Percentiles rank a stretch among this genome's conserved stretches.
These are phyloP conservation scores for Ceyx cyanopectus DNA, from an alignment of 2,113 vertebrate genomes.

Conservation along the genomic window DNA sequence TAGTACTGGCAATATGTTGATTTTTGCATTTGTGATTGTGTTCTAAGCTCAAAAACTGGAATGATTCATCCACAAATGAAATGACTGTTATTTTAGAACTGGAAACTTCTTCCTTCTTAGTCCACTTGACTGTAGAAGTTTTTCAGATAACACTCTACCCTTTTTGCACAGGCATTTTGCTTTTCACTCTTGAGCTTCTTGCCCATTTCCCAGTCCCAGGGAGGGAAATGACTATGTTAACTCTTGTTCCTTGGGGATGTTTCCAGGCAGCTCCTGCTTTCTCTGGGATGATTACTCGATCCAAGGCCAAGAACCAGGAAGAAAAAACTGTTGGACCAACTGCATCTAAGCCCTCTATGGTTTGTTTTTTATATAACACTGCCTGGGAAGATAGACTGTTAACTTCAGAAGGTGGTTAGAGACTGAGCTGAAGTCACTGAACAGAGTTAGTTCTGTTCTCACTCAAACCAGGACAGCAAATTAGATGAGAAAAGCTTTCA, in stretches of 20 bases:
- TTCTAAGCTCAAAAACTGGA: neutral
- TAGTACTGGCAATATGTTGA: neutral
- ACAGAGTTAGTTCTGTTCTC: no score
- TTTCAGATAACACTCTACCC: neutral
- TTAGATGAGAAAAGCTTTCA: neutral
- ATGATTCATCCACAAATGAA: neutral
- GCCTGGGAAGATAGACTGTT: no score
- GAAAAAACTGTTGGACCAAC: conserved; percentile 43
- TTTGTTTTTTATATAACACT: neutral
- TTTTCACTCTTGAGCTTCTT: neutral
- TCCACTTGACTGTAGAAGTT: neutral
- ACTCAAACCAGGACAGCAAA: neutral
- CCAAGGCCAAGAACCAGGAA: conserved; percentile 71
- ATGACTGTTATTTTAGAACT: neutral
- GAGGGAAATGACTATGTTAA: neutral
- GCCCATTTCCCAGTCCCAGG: neutral
- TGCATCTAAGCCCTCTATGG: neutral
- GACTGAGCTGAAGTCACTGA: no score
- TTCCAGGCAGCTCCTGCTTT: conserved; percentile 61
- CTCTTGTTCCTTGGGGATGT: neutral
- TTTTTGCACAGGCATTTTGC: neutral
- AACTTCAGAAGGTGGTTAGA: no score
- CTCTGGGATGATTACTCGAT: conserved; percentile 74
- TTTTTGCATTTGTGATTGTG: neutral
- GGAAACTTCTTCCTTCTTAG: neutral